Conservation (phyloP, 2,888 invertebrate species). For the Nomada fucata region DNA sequence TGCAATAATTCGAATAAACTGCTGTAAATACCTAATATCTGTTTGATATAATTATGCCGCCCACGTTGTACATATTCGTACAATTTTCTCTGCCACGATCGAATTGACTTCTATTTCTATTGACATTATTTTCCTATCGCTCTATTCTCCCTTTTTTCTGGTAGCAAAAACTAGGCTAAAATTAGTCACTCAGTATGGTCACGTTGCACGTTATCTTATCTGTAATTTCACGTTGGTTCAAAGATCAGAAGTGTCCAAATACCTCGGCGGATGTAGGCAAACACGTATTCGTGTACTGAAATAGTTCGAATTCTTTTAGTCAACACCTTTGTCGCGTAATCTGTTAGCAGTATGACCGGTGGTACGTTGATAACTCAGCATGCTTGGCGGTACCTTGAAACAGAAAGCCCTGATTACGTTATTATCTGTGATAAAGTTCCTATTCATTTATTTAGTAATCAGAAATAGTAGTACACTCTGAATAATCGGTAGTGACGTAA, state of each 20-base stretch:
- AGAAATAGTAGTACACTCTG: no score
- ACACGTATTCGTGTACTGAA: background rate
- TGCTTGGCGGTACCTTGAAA: background rate
- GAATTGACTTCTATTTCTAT: background rate
- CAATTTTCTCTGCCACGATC: background rate
- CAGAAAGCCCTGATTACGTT: background rate
- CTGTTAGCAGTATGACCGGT: background rate
- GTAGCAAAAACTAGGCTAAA: background rate
- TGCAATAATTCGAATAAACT: constrained; percentile 7
- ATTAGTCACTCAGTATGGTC: background rate
- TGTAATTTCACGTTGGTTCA: constrained; percentile 4
- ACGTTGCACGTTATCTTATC: constrained; percentile 39
- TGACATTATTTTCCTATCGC: background rate
- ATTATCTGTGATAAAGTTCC: background rate
- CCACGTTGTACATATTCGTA: background rate
- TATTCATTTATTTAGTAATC: no score
- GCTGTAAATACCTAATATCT: background rate
- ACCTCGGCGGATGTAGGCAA: background rate
- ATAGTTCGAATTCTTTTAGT: background rate
- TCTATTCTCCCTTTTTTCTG: background rate
- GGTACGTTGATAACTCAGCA: background rate
- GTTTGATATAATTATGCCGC: constrained; percentile 9
- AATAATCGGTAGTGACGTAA: no score
- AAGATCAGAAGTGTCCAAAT: constrained; percentile 12
- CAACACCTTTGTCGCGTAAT: constrained; percentile 3